Percentiles rank a stretch among this genome's conserved stretches.
Evolutionary conservation across 2,888 invertebrate species (phyloP).

Genomic region (Dolichopus griseipennis): DNA sequence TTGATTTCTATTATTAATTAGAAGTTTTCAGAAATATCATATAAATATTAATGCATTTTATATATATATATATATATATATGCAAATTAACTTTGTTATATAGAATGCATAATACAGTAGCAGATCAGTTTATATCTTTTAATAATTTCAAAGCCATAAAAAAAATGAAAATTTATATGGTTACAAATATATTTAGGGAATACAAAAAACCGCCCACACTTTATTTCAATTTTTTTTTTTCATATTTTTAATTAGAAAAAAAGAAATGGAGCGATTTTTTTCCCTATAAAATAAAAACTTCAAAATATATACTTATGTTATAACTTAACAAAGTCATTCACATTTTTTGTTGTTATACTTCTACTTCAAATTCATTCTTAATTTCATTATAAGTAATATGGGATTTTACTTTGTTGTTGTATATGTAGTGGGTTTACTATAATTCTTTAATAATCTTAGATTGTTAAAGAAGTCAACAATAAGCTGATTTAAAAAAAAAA

Average conservation of each 20-base stretch:
- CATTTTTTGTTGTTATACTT: no score
- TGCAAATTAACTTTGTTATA: background rate
- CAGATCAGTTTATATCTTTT: background rate
- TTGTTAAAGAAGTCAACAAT: no score
- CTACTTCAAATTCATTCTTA: no score
- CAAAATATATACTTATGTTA: no score
- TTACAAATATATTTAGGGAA: background rate
- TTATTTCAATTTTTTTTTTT: background rate
- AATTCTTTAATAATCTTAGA: no score
- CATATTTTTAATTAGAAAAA: background rate
- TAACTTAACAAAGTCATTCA: no score
- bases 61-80: background rate
- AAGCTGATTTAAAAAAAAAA: no score
- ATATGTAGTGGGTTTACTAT: no score
- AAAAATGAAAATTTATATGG: background rate
- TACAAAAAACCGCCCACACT: background rate
- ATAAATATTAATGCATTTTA: background rate
- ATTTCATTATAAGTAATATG: no score
- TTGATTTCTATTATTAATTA: background rate
- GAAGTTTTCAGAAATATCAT: background rate
- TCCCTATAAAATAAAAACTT: no score
- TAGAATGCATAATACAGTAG: background rate
- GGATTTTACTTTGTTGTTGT: no score
- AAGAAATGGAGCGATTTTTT: no score
- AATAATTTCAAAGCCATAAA: background rate